phyloP scores from a whole-genome alignment of 2,888 invertebrate species.

The Deilephila porcellus region DNA sequence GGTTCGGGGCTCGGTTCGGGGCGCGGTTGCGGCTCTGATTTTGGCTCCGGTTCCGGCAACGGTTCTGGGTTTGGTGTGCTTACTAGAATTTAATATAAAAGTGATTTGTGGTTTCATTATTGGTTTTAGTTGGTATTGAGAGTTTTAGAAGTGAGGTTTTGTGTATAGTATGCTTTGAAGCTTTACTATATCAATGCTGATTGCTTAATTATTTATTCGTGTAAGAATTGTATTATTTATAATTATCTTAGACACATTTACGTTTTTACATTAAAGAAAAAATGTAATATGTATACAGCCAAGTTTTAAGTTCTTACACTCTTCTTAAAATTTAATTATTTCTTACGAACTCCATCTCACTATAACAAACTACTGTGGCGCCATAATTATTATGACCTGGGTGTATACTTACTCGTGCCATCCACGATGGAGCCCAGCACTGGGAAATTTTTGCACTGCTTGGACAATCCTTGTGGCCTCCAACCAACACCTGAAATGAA shows the following conservation, averaged over 20 bases:
- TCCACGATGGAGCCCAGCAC: constrained; percentile 72
- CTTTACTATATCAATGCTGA: too few species aligned
- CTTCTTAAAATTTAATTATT: not conserved
- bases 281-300: too few species aligned
- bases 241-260: too few species aligned
- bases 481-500: constrained; percentile 91
- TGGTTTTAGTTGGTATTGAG: too few species aligned
- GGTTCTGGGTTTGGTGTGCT: constrained; percentile 59
- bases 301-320: not conserved
- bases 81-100: constrained; percentile 47
- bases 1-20: constrained; percentile 53
- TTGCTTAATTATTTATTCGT: too few species aligned
- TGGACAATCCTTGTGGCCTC: constrained; percentile 91
- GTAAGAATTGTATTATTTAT: too few species aligned
- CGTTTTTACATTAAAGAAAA: too few species aligned
- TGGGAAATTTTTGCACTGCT: constrained; percentile 92
- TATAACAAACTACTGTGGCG: too few species aligned
- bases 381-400: not conserved
- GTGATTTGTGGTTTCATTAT: not conserved
- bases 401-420: constrained; percentile 60
- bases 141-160: too few species aligned
- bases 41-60: constrained; percentile 55
- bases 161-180: too few species aligned
- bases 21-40: constrained; percentile 51
- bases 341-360: not conserved